Conservation (phyloP, 1,140 invertebrate species). For the Heliconius hewitsoni region DNA sequence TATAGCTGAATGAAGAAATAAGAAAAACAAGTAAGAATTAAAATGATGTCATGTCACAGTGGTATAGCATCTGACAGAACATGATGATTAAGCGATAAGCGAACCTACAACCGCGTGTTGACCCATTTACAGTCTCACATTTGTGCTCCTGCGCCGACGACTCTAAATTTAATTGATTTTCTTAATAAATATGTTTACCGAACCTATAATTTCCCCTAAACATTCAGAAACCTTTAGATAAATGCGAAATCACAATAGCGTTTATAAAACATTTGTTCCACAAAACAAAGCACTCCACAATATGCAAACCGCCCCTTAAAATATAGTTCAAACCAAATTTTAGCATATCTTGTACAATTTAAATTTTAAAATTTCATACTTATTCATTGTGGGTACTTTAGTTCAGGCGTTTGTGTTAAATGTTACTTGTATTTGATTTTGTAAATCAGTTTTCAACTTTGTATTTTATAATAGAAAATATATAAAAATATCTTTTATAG, state of each 20-base stretch:
- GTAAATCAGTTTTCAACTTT: conserved; percentile 9
- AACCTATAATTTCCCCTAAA: not conserved
- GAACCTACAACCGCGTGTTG: too few species aligned
- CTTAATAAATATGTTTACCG: too few species aligned
- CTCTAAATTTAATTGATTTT: too few species aligned
- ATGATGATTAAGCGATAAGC: too few species aligned
- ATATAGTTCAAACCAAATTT: conserved; percentile 46
- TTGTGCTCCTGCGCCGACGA: too few species aligned
- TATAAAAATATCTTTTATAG: too few species aligned
- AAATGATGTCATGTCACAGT: too few species aligned
- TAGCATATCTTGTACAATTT: conserved; percentile 62
- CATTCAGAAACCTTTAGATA: not conserved
- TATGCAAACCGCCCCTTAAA: conserved; percentile 19
- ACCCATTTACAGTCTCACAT: too few species aligned
- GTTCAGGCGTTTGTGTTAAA: conserved; percentile 27
- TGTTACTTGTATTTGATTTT: conserved; percentile 19
- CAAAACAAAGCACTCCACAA: conserved; percentile 2
- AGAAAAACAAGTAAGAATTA: too few species aligned
- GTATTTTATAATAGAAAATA: too few species aligned
- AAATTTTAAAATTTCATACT: conserved; percentile 58
- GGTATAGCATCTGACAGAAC: too few species aligned
- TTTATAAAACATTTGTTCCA: not conserved
- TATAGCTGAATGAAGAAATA: too few species aligned
- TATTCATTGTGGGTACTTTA: conserved; percentile 48
- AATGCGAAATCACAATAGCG: not conserved